phyloP scores from a whole-genome alignment of 2,797 vertebrate species.

The Tadarida brasiliensis region DNA sequence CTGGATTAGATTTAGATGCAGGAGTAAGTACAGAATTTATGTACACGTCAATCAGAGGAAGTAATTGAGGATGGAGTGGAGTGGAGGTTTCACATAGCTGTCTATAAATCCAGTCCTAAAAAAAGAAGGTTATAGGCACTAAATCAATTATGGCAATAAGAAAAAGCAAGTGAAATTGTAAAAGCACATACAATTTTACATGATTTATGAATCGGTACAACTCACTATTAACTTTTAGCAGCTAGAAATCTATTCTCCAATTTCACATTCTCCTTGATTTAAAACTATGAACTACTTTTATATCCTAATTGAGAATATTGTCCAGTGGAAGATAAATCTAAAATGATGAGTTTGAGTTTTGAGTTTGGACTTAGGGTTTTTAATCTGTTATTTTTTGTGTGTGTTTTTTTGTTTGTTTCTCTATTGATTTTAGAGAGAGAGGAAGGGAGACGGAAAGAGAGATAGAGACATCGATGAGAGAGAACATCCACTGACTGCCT shows the following conservation, averaged over 20 bases:
- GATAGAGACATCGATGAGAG: too few relatives aligned
- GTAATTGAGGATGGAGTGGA: slow-evolving; percentile 97
- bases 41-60: slow-evolving; percentile 97
- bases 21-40: slow-evolving; percentile 99
- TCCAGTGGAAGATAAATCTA: background rate
- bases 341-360: background rate
- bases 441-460: too few relatives aligned
- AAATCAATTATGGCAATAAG: slow-evolving; percentile 34
- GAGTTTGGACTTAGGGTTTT: background rate
- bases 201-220: slow-evolving; percentile 43
- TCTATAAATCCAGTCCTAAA: slow-evolving; percentile 98
- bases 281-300: slow-evolving; percentile 48
- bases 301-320: slow-evolving; percentile 19
- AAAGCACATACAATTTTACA: slow-evolving; percentile 30
- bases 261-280: slow-evolving; percentile 51
- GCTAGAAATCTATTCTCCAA: slow-evolving; percentile 44
- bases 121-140: background rate
- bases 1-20: slow-evolving; percentile 98
- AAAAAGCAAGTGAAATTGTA: slow-evolving; percentile 51
- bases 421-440: too few relatives aligned
- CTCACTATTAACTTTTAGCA: slow-evolving; percentile 34
- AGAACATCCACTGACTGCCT: too few relatives aligned
- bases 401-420: too few relatives aligned
- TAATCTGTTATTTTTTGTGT: background rate
- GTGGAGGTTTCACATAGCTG: slow-evolving; percentile 97